Evolutionary conservation across 30 jellyfish, hydroid and myxozoan species (phyloP).

Genomic region (Aurelia sp.): DNA sequence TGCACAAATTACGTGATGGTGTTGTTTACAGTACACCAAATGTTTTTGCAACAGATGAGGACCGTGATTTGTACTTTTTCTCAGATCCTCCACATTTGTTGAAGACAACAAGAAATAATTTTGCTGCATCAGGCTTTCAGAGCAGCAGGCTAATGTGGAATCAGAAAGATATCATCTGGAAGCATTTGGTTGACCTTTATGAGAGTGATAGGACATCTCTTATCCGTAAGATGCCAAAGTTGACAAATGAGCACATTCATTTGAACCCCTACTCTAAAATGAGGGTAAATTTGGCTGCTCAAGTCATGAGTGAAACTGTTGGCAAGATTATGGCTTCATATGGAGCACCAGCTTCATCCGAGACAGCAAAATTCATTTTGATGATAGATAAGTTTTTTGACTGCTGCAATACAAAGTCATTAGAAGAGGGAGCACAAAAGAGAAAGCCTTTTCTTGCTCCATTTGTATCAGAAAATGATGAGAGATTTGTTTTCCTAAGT

Average conservation of each 20-base stretch:
- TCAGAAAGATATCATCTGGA: slow-evolving; percentile 4
- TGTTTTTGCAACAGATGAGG: too few relatives aligned
- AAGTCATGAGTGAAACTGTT: too few relatives aligned
- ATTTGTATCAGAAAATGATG: background rate
- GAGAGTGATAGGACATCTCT: background rate
- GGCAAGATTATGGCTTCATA: too few relatives aligned
- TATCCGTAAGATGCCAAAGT: slow-evolving; percentile 12
- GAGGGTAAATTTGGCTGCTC: too few relatives aligned
- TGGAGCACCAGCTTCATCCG: background rate
- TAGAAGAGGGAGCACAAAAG: too few relatives aligned
- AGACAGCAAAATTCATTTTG: too few relatives aligned
- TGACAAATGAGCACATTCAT: slow-evolving; percentile 12
- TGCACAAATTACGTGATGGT: background rate
- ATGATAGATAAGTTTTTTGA: too few relatives aligned
- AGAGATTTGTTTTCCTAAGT: background rate
- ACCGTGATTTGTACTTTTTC: background rate
- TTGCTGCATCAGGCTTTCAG: slow-evolving; percentile 1
- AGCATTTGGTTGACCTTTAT: too few relatives aligned
- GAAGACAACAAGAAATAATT: background rate
- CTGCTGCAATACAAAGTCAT: too few relatives aligned
- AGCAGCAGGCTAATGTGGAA: background rate
- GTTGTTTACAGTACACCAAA: too few relatives aligned
- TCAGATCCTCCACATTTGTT: background rate
- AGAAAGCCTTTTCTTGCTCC: slow-evolving; percentile 6
- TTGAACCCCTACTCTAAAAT: too few relatives aligned